Evolutionary conservation across 1,140 invertebrate genomes (phyloP).

Genomic region (Zaprionus taronus): DNA sequence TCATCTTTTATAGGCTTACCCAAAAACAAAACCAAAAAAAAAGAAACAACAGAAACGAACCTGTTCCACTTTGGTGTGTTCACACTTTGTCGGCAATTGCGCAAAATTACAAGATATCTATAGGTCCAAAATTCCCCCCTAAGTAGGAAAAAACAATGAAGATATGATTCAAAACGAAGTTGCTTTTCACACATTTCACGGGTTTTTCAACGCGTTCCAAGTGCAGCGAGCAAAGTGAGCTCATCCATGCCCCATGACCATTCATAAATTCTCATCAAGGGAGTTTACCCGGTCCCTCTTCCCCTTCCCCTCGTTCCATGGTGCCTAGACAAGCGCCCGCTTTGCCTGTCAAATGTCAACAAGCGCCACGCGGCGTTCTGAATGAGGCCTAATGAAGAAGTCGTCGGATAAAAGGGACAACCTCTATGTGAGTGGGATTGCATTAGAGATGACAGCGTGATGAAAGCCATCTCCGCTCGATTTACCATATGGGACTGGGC

Average conservation of each 20-base stretch:
- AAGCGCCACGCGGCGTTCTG: constrained; percentile 74
- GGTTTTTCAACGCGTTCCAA: constrained; percentile 40
- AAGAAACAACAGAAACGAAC: constrained; percentile 22
- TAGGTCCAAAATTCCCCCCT: constrained; percentile 14
- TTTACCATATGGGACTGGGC: constrained; percentile 19
- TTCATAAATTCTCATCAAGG: constrained; percentile 78
- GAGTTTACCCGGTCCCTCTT: background rate
- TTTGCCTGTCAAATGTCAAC: constrained; percentile 73
- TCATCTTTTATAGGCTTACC: constrained; percentile 67
- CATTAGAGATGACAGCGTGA: constrained; percentile 44
- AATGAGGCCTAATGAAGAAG: constrained; percentile 74
- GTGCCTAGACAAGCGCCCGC: constrained; percentile 40
- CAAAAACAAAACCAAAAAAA: constrained; percentile 20
- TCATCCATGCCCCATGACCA: constrained; percentile 27
- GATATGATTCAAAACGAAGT: constrained; percentile 38
- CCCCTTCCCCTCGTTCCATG: background rate
- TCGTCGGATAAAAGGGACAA: constrained; percentile 61
- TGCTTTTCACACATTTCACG: constrained; percentile 72
- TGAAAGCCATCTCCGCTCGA: constrained; percentile 16
- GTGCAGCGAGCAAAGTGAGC: constrained; percentile 22
- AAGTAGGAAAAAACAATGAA: background rate
- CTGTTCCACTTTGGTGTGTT: constrained; percentile 52
- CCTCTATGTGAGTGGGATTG: constrained; percentile 25
- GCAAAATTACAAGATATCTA: constrained; percentile 33
- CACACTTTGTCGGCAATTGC: constrained; percentile 60